phyloP scores from a whole-genome alignment of 2,797 vertebrate genomes.

The Tragelaphus oryx region DNA sequence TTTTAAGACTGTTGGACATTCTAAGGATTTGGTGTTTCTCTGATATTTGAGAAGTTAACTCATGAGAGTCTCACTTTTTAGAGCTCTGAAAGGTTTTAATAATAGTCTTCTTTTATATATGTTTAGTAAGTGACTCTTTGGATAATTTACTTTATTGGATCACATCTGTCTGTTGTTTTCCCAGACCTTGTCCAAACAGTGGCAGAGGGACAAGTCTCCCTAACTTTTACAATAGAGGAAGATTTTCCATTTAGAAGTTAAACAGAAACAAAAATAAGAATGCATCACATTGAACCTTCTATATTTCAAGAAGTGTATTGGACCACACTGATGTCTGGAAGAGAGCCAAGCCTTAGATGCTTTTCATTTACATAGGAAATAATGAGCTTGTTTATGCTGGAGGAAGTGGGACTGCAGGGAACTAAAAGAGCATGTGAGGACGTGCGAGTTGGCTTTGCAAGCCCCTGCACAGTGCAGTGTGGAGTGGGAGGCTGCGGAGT shows the following conservation, averaged over 20 bases:
- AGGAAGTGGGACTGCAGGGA: background rate
- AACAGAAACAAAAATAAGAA: background rate
- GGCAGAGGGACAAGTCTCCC: background rate
- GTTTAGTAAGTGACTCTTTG: background rate
- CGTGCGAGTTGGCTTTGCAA: background rate
- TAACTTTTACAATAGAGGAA: background rate
- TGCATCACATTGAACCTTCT: background rate
- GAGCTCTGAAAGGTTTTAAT: background rate
- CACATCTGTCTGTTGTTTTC: background rate
- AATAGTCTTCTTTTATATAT: background rate
- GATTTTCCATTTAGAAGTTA: background rate
- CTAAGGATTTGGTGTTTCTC: slow-evolving; percentile 15
- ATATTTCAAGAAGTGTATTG: background rate
- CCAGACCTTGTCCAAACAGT: background rate
- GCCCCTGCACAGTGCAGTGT: background rate
- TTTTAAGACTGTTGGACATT: slow-evolving; percentile 43
- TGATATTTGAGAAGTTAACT: slow-evolving; percentile 27
- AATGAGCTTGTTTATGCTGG: background rate
- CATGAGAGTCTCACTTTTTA: background rate
- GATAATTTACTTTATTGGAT: background rate
- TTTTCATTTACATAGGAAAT: slow-evolving; percentile 10
- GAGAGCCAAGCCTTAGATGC: background rate
- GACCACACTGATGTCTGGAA: background rate
- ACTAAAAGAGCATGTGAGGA: background rate
- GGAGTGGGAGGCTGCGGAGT: background rate